A percentile compares a stretch with the other conserved stretches of the same genome.
phyloP scores from a whole-genome alignment of 2,113 vertebrate genomes.

The Neodon shergylaensis region DNA sequence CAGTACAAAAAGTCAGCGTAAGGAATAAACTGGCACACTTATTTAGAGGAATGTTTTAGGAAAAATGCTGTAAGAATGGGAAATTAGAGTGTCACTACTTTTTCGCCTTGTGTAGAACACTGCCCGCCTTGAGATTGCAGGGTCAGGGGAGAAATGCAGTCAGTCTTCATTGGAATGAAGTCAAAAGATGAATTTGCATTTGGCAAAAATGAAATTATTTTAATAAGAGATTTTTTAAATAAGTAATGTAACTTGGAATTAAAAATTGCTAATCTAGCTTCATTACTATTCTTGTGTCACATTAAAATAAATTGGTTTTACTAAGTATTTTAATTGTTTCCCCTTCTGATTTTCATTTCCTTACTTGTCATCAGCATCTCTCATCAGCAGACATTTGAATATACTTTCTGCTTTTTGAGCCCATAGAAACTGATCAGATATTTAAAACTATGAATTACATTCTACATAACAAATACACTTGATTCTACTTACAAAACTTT shows the following conservation, averaged over 20 bases:
- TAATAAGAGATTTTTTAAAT: constrained; percentile 69
- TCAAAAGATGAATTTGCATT: constrained; percentile 16
- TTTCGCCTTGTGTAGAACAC: constrained; percentile 39
- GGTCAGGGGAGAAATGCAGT: constrained; percentile 48
- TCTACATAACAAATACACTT: constrained; percentile 51
- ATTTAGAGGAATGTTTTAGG: constrained; percentile 63
- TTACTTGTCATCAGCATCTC: constrained; percentile 65
- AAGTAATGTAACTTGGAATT: constrained; percentile 61
- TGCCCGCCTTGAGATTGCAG: neutral
- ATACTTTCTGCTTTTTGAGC: constrained; percentile 60
- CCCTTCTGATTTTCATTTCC: constrained; percentile 74
- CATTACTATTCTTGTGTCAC: constrained; percentile 63
- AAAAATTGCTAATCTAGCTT: constrained; percentile 71
- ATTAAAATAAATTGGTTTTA: constrained; percentile 74
- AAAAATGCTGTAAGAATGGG: constrained; percentile 25
- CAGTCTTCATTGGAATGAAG: constrained; percentile 6
- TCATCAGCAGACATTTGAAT: constrained; percentile 62
- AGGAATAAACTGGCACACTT: constrained; percentile 17
- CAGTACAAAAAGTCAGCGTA: constrained; percentile 61
- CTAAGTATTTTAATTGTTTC: constrained; percentile 79
- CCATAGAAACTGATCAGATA: constrained; percentile 65
- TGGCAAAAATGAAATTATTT: constrained; percentile 68
- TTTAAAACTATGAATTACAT: constrained; percentile 64
- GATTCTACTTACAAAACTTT: constrained; percentile 67
- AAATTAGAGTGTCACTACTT: constrained; percentile 43